These are phyloP conservation scores for Nemotelus nigrinus DNA, from an alignment of 2,888 invertebrate species.

Conservation along the genomic window DNA sequence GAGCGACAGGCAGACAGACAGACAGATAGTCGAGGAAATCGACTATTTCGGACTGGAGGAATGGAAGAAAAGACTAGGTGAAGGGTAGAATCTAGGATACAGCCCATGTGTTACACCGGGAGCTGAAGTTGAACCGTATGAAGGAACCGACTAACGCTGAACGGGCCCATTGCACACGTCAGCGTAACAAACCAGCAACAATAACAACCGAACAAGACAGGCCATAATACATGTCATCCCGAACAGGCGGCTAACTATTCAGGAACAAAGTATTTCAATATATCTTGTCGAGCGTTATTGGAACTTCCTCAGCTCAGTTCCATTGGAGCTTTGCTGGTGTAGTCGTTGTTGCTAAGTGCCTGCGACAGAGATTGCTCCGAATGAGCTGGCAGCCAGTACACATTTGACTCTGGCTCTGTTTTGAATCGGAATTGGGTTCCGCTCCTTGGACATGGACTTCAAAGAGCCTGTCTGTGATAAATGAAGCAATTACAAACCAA, in stretches of 20 bases:
- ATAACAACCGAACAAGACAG: slow-evolving; percentile 11
- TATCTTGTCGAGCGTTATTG: slow-evolving; percentile 17
- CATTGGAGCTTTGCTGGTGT: neutral
- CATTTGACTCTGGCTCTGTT: no score
- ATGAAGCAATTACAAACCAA: slow-evolving; percentile 49
- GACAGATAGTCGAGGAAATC: neutral
- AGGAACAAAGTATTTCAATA: slow-evolving; percentile 28
- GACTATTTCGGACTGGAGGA: neutral
- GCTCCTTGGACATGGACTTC: slow-evolving; percentile 11
- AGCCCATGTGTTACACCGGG: neutral
- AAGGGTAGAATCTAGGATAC: neutral
- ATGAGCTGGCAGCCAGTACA: no score
- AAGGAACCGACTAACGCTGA: neutral
- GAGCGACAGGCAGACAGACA: slow-evolving; percentile 25
- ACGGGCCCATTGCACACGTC: neutral
- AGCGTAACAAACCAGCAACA: neutral
- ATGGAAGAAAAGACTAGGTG: neutral
- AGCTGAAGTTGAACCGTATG: neutral
- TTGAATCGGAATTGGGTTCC: neutral
- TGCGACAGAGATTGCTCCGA: no score
- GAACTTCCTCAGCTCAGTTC: slow-evolving; percentile 12
- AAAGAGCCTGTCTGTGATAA: slow-evolving; percentile 45
- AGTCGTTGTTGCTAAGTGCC: no score
- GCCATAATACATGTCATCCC: slow-evolving; percentile 31
- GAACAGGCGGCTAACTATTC: slow-evolving; percentile 25